Evolutionary conservation across 2,797 vertebrate genomes (phyloP).

Genomic region (Tenualosa thibaudeaui): DNA sequence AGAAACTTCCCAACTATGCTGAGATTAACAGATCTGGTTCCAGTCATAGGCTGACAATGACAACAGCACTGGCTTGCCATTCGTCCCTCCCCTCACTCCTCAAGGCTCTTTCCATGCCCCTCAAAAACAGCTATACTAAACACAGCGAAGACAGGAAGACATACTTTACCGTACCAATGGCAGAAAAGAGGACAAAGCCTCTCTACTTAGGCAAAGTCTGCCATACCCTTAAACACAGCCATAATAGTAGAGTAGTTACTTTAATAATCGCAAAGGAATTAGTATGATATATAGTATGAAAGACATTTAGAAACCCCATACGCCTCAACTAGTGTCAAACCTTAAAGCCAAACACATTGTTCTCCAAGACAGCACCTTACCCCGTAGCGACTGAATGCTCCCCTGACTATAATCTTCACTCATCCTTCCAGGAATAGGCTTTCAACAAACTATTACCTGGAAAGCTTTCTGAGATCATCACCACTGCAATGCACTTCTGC

Average conservation of each 20-base stretch:
- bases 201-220: too few relatives aligned
- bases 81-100: not conserved
- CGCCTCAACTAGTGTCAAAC: too few relatives aligned
- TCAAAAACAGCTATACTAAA: not conserved
- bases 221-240: not conserved
- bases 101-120: not conserved
- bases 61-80: not conserved
- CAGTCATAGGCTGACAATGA: not conserved
- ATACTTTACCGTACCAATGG: not conserved
- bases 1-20: not conserved
- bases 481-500: not conserved
- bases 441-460: constrained; percentile 7
- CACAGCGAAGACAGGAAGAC: not conserved
- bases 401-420: not conserved
- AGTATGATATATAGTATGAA: not conserved
- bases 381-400: not conserved
- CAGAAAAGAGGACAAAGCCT: not conserved
- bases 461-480: not conserved
- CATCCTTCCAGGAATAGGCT: not conserved
- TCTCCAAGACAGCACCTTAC: not conserved
- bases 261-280: too few relatives aligned
- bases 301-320: not conserved
- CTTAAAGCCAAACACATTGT: not conserved
- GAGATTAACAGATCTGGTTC: not conserved
- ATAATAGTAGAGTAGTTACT: not conserved